phyloP scores from a whole-genome alignment of 1,140 invertebrate species.

The Whitmania pigra region DNA sequence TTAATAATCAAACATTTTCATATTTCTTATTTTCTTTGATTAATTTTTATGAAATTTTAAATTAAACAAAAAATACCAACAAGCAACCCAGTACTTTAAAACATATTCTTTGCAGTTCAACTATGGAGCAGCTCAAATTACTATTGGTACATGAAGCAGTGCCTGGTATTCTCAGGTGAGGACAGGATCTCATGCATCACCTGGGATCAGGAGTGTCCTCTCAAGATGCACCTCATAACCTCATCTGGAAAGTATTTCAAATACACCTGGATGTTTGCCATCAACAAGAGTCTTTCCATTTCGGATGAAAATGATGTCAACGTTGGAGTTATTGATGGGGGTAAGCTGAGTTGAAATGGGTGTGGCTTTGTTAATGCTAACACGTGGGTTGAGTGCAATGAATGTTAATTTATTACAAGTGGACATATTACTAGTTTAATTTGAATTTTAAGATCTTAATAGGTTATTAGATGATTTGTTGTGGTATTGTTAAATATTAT shows the following conservation, averaged over 20 bases:
- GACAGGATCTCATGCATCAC: constrained; percentile 40
- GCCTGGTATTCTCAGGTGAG: constrained; percentile 45
- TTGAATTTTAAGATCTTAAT: background rate
- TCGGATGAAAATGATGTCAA: constrained; percentile 37
- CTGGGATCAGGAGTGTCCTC: constrained; percentile 54
- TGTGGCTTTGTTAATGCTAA: background rate
- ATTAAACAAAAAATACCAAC: background rate
- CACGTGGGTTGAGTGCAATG: background rate
- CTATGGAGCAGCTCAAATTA: constrained; percentile 73
- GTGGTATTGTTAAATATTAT: no score
- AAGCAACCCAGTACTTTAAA: constrained; percentile 15
- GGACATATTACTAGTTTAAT: no score
- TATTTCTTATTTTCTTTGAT: constrained; percentile 13
- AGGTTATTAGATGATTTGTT: no score
- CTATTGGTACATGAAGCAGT: constrained; percentile 79
- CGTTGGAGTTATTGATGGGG: constrained; percentile 65
- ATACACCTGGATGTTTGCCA: constrained; percentile 53
- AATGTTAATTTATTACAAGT: background rate
- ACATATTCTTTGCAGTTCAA: constrained; percentile 45
- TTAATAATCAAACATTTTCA: no score
- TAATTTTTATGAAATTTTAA: background rate
- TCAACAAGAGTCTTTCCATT: constrained; percentile 48
- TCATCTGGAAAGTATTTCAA: constrained; percentile 46
- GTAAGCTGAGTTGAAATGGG: constrained; percentile 31
- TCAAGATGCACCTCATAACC: constrained; percentile 50